Percentiles rank a stretch among this genome's conserved stretches.
phyloP scores from a whole-genome alignment of 2,797 vertebrate genomes.

The Chlorospingus flavigularis region DNA sequence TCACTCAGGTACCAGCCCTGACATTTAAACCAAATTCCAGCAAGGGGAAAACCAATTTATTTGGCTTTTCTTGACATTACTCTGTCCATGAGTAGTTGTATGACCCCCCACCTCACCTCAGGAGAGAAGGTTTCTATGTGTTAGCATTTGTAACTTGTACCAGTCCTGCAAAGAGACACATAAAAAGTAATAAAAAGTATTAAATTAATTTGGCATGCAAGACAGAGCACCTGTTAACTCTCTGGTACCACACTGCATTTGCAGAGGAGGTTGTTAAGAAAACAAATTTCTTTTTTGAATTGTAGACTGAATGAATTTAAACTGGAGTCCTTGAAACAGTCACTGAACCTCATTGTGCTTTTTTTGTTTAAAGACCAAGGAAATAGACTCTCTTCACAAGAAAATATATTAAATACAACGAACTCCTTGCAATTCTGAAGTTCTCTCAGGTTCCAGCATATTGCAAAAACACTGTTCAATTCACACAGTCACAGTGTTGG shows the following conservation, averaged over 20 bases:
- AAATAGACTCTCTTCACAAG: background rate
- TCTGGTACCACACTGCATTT: background rate
- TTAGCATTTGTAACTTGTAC: background rate
- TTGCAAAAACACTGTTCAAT: background rate
- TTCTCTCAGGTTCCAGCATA: background rate
- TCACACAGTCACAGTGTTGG: background rate
- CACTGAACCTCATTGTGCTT: background rate
- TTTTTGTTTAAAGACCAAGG: conserved; percentile 27
- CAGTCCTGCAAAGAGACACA: background rate
- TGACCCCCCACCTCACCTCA: background rate
- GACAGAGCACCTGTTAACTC: conserved; percentile 28
- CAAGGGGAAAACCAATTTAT: background rate
- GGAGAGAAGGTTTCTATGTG: background rate
- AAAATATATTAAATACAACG: background rate
- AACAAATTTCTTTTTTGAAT: conserved; percentile 58
- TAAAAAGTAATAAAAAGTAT: background rate
- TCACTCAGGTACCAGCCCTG: background rate
- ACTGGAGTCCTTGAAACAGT: conserved; percentile 23
- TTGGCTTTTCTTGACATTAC: background rate
- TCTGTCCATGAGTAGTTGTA: background rate
- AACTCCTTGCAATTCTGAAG: background rate
- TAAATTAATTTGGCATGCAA: conserved; percentile 32
- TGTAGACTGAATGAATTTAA: conserved; percentile 51
- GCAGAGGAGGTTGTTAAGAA: conserved; percentile 53
- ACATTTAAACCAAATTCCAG: background rate